Conservation (phyloP, 2,113 vertebrate genomes). For the Vidua macroura region DNA sequence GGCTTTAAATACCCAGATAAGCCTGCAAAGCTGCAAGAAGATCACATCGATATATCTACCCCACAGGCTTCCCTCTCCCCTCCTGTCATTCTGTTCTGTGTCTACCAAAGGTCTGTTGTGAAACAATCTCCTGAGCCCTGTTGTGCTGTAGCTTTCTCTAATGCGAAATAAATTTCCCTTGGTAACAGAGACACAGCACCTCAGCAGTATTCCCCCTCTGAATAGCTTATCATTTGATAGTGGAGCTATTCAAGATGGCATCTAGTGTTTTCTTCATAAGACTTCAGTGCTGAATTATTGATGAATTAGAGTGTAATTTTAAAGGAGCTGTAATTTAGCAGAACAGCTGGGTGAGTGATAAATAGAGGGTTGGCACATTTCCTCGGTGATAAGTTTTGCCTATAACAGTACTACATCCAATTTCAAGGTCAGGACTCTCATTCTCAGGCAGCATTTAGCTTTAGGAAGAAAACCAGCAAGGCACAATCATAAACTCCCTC, state of each 20-base stretch:
- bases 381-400: neutral
- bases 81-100: neutral
- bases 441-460: neutral
- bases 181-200: neutral
- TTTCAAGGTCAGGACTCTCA: constrained; percentile 21
- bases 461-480: neutral
- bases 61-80: constrained; percentile 34
- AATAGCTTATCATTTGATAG: constrained; percentile 14
- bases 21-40: constrained; percentile 35
- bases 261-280: neutral
- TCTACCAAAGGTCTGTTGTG: constrained; percentile 29
- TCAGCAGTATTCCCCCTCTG: neutral
- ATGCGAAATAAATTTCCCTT: neutral
- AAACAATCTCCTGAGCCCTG: neutral
- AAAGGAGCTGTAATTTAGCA: constrained; percentile 39
- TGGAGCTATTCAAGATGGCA: constrained; percentile 49
- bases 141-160: neutral
- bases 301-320: constrained; percentile 36
- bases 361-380: neutral
- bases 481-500: neutral
- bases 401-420: neutral
- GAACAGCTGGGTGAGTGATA: constrained; percentile 34
- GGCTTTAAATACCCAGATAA: constrained; percentile 26
- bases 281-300: constrained; percentile 32
- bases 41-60: constrained; percentile 46